Percentiles rank a stretch among this genome's conserved stretches.
phyloP scores from a whole-genome alignment of 2,888 invertebrate species.

The Balanococcus diminutus region DNA sequence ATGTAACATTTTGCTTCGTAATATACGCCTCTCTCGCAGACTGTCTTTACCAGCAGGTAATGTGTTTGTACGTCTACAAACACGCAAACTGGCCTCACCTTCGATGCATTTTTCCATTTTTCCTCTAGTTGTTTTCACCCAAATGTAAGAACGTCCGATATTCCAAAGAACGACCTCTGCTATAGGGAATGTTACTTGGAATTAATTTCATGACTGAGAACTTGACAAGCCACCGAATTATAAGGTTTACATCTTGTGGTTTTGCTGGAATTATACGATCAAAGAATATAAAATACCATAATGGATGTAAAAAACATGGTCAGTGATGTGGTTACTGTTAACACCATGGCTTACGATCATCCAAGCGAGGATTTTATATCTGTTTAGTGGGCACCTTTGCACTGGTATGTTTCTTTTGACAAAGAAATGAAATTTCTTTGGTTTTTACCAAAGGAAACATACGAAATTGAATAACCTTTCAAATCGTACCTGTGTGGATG shows the following conservation, averaged over 20 bases:
- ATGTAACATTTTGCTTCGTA: background rate
- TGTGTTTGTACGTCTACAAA: background rate
- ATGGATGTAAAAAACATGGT: background rate
- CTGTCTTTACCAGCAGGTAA: background rate
- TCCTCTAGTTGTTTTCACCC: background rate
- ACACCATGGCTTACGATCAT: background rate
- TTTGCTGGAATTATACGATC: too few relatives aligned
- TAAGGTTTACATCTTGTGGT: background rate
- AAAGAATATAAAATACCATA: background rate
- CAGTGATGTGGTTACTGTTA: background rate
- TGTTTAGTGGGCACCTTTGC: too few relatives aligned
- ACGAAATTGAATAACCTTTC: too few relatives aligned
- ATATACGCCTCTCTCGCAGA: background rate
- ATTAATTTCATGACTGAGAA: background rate
- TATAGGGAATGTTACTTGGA: background rate
- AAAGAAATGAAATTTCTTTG: too few relatives aligned
- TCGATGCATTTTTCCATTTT: background rate
- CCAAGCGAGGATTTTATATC: background rate
- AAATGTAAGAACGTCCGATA: background rate
- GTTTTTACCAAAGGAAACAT: too few relatives aligned
- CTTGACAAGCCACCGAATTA: background rate
- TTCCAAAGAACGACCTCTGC: background rate
- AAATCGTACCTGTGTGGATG: too few relatives aligned
- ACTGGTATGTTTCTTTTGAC: too few relatives aligned
- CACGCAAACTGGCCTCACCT: background rate